Conservation (phyloP, 2,888 invertebrate species). For the Mechanitis mazaeus region DNA sequence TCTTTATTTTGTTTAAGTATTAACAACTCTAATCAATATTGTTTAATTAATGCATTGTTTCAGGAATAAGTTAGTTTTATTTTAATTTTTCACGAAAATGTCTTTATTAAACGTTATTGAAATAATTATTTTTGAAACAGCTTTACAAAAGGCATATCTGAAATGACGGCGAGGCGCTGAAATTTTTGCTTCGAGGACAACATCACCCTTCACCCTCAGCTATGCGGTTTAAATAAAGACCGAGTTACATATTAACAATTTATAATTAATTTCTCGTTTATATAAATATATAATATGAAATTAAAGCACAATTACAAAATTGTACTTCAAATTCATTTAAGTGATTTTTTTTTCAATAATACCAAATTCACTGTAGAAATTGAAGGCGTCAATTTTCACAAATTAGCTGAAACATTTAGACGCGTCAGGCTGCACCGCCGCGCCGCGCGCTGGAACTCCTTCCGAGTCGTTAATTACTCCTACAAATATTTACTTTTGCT, state of each 20-base stretch:
- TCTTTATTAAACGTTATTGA: background rate
- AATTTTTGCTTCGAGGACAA: conserved; percentile 24
- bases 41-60: no score
- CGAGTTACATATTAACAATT: conserved; percentile 11
- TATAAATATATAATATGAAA: background rate
- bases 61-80: background rate
- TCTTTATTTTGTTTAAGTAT: conserved; percentile 1
- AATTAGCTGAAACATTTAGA: conserved; percentile 10
- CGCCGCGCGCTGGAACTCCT: conserved; percentile 24
- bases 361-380: no score
- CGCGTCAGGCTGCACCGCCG: conserved; percentile 18
- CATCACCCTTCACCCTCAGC: conserved; percentile 14
- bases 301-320: background rate
- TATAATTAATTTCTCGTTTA: background rate
- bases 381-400: background rate
- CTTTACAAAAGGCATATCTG: background rate
- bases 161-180: conserved; percentile 4
- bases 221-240: conserved; percentile 6
- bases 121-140: conserved; percentile 1
- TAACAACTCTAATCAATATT: no score
- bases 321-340: background rate
- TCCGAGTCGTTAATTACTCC: conserved; percentile 61
- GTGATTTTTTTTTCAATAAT: no score
- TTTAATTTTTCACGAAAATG: background rate
- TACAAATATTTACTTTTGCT: conserved; percentile 63